Percentiles rank a stretch among this genome's conserved stretches.
These are phyloP conservation scores for Notodonta ziczac DNA, from an alignment of 2,888 invertebrate genomes.

Conservation along the genomic window DNA sequence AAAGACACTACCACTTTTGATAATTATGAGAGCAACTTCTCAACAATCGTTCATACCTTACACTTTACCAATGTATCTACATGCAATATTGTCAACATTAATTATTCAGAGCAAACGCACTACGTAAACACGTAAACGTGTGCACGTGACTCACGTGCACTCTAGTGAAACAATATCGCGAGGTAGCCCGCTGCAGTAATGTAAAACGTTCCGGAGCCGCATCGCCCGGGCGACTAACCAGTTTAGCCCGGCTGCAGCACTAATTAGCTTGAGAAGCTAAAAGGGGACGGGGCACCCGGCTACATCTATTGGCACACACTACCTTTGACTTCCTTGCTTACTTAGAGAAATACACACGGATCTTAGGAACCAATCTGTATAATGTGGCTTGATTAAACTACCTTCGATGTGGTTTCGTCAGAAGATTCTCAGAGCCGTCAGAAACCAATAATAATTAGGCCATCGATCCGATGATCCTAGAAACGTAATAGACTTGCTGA, in stretches of 20 bases:
- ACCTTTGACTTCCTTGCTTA: slow-evolving; percentile 59
- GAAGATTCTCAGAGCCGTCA: slow-evolving; percentile 12
- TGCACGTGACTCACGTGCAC: slow-evolving; percentile 48
- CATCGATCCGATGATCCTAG: slow-evolving; percentile 11
- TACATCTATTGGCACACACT: slow-evolving; percentile 46
- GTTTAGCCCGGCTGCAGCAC: slow-evolving; percentile 71
- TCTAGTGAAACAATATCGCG: slow-evolving; percentile 45
- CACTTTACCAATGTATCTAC: not conserved
- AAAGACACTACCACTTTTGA: too few species aligned
- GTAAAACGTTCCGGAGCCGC: slow-evolving; percentile 46
- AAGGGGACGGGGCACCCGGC: slow-evolving; percentile 50
- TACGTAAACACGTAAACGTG: slow-evolving; percentile 21
- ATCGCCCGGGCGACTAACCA: slow-evolving; percentile 60
- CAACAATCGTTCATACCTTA: not conserved
- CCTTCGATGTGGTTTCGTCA: slow-evolving; percentile 16
- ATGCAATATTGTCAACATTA: slow-evolving; percentile 4
- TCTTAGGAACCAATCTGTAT: slow-evolving; percentile 26
- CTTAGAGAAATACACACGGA: slow-evolving; percentile 45
- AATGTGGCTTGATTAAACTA: slow-evolving; percentile 23
- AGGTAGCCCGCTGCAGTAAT: slow-evolving; percentile 20
- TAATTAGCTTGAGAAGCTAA: slow-evolving; percentile 76
- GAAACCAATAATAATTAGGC: slow-evolving; percentile 23
- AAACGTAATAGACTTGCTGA: slow-evolving; percentile 12
- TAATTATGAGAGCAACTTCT: too few species aligned
- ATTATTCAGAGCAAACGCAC: slow-evolving; percentile 16